Evolutionary conservation across 2,113 vertebrate genomes (phyloP).

Genomic region (Spea bombifrons): DNA sequence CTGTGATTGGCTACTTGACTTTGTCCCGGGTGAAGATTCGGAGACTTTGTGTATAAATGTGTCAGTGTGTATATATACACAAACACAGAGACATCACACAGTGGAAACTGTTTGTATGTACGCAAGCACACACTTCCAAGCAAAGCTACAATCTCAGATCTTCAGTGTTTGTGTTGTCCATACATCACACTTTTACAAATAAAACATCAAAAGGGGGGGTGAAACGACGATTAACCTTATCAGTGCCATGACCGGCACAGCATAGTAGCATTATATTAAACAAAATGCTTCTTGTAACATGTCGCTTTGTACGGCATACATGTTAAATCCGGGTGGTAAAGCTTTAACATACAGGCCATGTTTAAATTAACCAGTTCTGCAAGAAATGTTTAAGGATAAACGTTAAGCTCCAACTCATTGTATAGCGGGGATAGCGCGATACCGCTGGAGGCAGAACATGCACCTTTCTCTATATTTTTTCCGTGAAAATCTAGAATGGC

Average conservation of each 20-base stretch:
- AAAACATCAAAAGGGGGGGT: neutral
- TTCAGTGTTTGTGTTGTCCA: neutral
- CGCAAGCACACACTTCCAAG: neutral
- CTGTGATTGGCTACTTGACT: slow-evolving; percentile 6
- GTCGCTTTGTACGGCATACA: too few relatives aligned
- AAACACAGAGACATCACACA: slow-evolving; percentile 33
- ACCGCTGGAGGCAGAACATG: too few relatives aligned
- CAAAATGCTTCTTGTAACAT: too few relatives aligned
- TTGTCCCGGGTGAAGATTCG: neutral
- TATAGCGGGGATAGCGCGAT: neutral
- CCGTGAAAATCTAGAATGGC: neutral
- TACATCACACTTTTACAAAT: neutral
- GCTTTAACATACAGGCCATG: neutral
- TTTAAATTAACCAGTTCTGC: neutral
- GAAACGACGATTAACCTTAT: neutral
- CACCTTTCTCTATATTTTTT: too few relatives aligned
- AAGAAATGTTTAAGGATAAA: neutral
- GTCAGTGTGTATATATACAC: slow-evolving; percentile 28
- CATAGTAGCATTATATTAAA: neutral
- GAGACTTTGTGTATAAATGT: neutral
- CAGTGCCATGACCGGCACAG: neutral
- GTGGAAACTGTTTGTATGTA: slow-evolving; percentile 19
- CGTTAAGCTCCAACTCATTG: neutral
- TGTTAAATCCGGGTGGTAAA: too few relatives aligned
- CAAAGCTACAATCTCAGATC: neutral